Evolutionary conservation across 2,797 vertebrate species (phyloP).

Genomic region (Prionace glauca): DNA sequence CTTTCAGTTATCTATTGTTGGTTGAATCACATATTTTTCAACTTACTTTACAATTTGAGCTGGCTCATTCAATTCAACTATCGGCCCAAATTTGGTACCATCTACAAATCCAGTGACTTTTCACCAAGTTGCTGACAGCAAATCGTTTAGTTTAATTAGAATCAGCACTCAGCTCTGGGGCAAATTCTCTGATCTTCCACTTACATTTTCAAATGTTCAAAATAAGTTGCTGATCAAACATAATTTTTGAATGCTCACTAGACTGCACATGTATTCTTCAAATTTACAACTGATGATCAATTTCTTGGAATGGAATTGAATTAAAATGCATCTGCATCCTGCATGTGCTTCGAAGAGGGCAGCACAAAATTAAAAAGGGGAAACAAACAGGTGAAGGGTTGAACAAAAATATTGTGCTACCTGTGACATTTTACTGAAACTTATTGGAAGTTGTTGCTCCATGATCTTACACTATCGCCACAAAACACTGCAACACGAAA

Average conservation of each 20-base stretch:
- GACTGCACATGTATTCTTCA: neutral
- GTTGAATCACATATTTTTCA: neutral
- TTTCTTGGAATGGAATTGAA: neutral
- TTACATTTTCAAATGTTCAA: neutral
- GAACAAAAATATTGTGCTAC: neutral
- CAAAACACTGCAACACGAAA: neutral
- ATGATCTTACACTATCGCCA: neutral
- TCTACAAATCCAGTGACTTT: neutral
- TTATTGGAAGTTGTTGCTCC: neutral
- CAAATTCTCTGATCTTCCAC: neutral
- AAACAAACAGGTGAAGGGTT: neutral
- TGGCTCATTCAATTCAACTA: neutral
- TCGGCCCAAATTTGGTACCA: neutral
- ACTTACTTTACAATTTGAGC: neutral
- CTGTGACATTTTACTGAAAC: neutral
- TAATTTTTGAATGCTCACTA: neutral
- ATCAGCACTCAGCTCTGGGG: neutral
- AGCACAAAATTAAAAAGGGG: neutral
- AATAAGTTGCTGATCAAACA: neutral
- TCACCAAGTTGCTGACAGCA: neutral
- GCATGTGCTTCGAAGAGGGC: neutral
- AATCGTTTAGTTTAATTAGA: neutral
- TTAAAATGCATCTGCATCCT: neutral
- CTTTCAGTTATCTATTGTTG: neutral
- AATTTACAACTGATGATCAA: neutral